phyloP scores from a whole-genome alignment of 2,797 vertebrate species.

The Cyprinella venusta region DNA sequence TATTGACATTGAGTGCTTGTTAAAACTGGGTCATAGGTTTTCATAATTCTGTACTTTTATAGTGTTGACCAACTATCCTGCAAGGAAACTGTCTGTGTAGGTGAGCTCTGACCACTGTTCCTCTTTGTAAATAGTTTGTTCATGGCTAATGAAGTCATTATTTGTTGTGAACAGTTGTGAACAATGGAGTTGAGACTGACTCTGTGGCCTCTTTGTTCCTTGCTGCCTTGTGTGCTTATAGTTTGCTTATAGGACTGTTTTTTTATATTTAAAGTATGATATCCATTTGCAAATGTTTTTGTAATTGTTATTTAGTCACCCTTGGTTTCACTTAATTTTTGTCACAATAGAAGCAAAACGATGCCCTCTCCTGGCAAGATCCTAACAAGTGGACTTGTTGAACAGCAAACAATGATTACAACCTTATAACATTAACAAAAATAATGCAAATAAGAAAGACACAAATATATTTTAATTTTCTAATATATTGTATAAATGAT shows the following conservation, averaged over 20 bases:
- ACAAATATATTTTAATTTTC: not conserved
- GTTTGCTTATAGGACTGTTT: not conserved
- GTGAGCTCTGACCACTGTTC: constrained; percentile 4
- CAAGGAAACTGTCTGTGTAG: not conserved
- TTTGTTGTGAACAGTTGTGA: not conserved
- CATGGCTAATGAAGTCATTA: not conserved
- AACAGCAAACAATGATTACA: not conserved
- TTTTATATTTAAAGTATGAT: not conserved
- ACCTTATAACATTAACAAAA: not conserved
- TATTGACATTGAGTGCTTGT: not conserved
- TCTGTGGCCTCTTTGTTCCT: not conserved
- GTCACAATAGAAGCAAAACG: not conserved
- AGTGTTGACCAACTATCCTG: not conserved
- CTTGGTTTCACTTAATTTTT: not conserved
- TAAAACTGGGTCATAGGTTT: constrained; percentile 9
- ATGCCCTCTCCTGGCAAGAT: constrained; percentile 39
- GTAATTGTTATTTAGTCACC: not conserved
- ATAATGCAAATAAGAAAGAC: not conserved
- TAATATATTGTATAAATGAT: too few relatives aligned
- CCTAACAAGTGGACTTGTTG: not conserved
- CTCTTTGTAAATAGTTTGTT: constrained; percentile 1
- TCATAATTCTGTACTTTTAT: not conserved
- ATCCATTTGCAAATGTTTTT: not conserved
- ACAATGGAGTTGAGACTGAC: not conserved
- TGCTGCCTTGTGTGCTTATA: not conserved